These are phyloP conservation scores for Tiaroga cobitis DNA, from an alignment of 2,797 vertebrate species.

Conservation along the genomic window DNA sequence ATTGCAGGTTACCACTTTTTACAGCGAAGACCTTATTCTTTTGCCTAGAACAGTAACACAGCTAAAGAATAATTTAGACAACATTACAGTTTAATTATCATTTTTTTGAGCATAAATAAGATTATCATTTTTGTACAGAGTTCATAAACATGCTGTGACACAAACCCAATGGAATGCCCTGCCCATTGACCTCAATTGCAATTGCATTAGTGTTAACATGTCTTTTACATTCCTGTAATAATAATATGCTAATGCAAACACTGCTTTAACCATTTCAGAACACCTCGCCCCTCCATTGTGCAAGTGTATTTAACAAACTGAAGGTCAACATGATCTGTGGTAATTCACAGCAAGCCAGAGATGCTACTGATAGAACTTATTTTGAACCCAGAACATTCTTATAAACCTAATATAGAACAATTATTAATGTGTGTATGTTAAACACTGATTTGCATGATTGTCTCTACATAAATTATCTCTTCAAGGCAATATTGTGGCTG, in stretches of 20 bases:
- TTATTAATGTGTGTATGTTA: conserved; percentile 6
- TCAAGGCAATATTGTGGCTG: neutral
- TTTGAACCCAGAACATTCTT: conserved; percentile 4
- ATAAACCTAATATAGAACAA: neutral
- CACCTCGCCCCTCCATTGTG: neutral
- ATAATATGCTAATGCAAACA: neutral
- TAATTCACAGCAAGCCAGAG: neutral
- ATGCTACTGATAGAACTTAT: neutral
- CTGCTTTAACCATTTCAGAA: neutral
- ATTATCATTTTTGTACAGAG: neutral
- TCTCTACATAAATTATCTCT: conserved; percentile 24
- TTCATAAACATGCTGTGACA: neutral
- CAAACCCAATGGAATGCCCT: neutral
- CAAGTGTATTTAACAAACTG: neutral
- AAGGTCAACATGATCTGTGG: neutral
- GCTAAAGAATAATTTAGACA: neutral
- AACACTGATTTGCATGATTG: conserved; percentile 6
- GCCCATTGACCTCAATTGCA: neutral
- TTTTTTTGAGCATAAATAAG: neutral
- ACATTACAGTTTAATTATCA: too few relatives aligned
- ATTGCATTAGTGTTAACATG: neutral
- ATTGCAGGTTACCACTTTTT: too few relatives aligned
- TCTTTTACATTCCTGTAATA: neutral
- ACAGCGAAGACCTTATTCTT: too few relatives aligned
- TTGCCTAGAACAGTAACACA: too few relatives aligned